Percentiles rank a stretch among this genome's conserved stretches.
phyloP scores from a whole-genome alignment of 2,797 vertebrate genomes.

The Eulemur albifrons region DNA sequence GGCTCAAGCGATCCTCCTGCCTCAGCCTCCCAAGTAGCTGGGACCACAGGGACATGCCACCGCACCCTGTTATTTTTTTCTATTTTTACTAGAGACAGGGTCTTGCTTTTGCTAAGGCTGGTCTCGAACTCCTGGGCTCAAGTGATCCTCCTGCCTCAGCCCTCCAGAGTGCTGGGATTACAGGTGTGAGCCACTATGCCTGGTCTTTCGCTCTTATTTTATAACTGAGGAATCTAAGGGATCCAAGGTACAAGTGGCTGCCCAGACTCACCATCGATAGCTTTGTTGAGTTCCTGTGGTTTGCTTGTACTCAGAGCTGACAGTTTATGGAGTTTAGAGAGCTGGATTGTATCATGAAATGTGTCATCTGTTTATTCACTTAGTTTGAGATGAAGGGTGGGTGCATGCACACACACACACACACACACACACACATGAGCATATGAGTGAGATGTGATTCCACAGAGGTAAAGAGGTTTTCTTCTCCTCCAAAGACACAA shows the following conservation, averaged over 20 bases:
- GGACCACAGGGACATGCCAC: no score
- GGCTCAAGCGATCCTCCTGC: no score
- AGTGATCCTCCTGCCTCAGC: no score
- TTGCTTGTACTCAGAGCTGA: not conserved
- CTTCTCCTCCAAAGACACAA: not conserved
- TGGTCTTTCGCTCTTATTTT: not conserved
- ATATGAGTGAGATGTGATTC: not conserved
- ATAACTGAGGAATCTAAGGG: not conserved
- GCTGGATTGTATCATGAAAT: not conserved
- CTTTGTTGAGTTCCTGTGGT: not conserved
- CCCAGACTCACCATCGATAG: not conserved
- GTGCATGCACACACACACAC: fast-evolving
- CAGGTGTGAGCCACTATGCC: no score
- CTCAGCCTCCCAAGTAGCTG: no score
- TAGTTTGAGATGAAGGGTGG: not conserved
- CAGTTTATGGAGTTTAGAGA: not conserved
- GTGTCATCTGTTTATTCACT: not conserved
- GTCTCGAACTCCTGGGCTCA: no score
- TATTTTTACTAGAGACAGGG: no score
- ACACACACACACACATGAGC: not conserved
- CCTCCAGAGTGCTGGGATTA: no score
- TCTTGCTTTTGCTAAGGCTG: no score
- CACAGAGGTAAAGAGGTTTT: not conserved
- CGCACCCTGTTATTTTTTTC: fast-evolving
- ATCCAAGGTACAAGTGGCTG: not conserved